Base-by-base conservation (phyloP, 1,140 invertebrate species). In the Contarinia nasturtii region DNA sequence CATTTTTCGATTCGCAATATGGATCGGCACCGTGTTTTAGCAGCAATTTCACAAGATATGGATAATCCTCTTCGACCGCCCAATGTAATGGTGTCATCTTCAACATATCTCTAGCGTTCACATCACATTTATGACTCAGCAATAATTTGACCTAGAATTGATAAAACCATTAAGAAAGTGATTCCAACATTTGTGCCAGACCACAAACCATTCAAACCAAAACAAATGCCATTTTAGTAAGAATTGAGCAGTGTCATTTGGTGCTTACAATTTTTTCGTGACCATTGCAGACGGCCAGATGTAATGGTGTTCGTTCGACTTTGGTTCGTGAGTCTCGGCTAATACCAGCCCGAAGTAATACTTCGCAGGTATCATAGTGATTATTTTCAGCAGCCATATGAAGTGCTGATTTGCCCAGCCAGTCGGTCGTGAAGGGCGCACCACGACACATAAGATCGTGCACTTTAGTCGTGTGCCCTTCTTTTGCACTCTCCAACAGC, bases 31-130 rank as follows among this genome's bases (percentile, higher is more conserved):
- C 83, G 55, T 76, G 65, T 46, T 75, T 70, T 2, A 94, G 57
- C 42, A 94, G 66, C 41, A 79, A 54, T 47, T 77, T 69, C 27
- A 84, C 80, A 37, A 80, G 76, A 42, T 73, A 71, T 27, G 72
- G 55, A 60, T 89, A 80, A n/a, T 78, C 75, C 53, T 81, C 77
- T 66, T 92, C 87, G 43, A 84, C 84, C 10, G 89, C 88, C 91
- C 90, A 95, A 69, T 95, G 90, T 19, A 96, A 68, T 22, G 90
- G 87, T 20, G 89, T 93, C 89, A 93, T 94, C 58, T 78, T 78
- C 22, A 94, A 65, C 84, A 93, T 88, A 67, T 94, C 89, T 63
- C 71, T 76, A 40, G 77, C 73, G 57, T 90, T 71, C 1, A 86
- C 73, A 56, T 86, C 80, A 27, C 82, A 82, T 22, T 80, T 79